Percentiles rank a stretch among this genome's conserved stretches.
phyloP scores from a whole-genome alignment of 2,113 vertebrate species.

The Tauraco erythrolophus region DNA sequence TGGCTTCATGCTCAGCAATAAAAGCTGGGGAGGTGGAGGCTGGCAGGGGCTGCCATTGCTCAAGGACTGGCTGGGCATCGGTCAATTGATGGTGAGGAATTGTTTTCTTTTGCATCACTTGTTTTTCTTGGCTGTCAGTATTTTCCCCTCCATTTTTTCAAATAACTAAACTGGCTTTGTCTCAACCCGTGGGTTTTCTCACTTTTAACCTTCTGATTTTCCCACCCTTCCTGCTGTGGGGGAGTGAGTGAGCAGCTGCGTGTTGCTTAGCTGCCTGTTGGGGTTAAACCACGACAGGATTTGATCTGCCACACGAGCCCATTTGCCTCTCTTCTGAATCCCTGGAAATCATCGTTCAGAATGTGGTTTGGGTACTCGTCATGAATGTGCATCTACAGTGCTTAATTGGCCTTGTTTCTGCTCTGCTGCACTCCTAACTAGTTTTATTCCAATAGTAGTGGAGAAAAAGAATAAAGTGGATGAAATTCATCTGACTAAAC shows the following conservation, averaged over 20 bases:
- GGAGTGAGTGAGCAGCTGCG: rapidly evolving
- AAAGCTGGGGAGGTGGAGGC: rapidly evolving
- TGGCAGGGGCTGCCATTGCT: not conserved
- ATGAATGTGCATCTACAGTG: not conserved
- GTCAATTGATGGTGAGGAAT: not conserved
- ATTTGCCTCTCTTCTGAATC: not conserved
- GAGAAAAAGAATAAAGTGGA: not conserved
- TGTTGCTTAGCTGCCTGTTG: not conserved
- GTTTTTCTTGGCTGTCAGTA: not conserved
- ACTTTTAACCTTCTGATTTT: not conserved
- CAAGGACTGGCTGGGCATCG: rapidly evolving
- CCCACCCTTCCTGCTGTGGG: not conserved
- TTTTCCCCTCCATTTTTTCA: not conserved
- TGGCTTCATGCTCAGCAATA: rapidly evolving
- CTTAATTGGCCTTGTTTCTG: not conserved
- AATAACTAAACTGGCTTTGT: not conserved
- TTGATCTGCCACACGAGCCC: not conserved
- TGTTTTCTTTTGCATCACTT: not conserved
- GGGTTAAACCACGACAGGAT: not conserved
- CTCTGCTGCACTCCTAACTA: not conserved
- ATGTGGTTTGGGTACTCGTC: not conserved
- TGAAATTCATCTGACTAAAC: not conserved
- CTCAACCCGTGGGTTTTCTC: not conserved
- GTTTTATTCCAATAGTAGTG: not conserved
- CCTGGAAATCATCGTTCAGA: not conserved